Conservation (phyloP, 2,888 invertebrate genomes). For the Tiliacea aurago region DNA sequence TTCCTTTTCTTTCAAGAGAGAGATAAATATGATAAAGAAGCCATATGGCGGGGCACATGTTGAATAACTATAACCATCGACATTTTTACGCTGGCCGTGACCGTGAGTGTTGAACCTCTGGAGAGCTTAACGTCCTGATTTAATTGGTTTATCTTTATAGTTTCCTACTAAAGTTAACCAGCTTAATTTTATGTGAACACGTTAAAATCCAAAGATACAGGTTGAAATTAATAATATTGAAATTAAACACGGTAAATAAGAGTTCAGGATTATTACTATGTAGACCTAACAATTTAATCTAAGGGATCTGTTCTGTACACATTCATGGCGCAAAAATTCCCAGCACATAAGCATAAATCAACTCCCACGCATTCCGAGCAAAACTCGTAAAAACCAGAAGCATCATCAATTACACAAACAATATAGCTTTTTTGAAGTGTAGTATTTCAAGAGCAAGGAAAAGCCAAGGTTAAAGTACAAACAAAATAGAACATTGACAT, state of each 20-base stretch:
- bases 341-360: conserved; percentile 19
- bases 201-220: conserved; percentile 1
- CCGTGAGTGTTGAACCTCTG: conserved; percentile 76
- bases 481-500: conserved; percentile 70
- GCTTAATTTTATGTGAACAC: conserved; percentile 37
- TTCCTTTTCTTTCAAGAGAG: conserved; percentile 75
- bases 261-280: background rate
- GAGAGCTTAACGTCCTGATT: conserved; percentile 48
- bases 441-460: conserved; percentile 66
- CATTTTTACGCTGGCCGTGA: conserved; percentile 76
- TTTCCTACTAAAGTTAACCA: conserved; percentile 44
- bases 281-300: conserved; percentile 4
- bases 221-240: background rate
- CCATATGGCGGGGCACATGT: conserved; percentile 85
- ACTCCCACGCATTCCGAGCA: conserved; percentile 24
- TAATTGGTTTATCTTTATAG: conserved; percentile 50
- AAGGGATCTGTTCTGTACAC: conserved; percentile 12
- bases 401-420: conserved; percentile 32
- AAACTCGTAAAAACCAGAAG: conserved; percentile 43
- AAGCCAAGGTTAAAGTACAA: conserved; percentile 66
- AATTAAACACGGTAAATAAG: background rate
- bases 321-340: conserved; percentile 39
- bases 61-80: conserved; percentile 70
- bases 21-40: conserved; percentile 75
- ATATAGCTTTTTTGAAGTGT: conserved; percentile 37